A percentile compares a stretch with the other conserved stretches of the same genome.
phyloP scores from a whole-genome alignment of 2,113 vertebrate genomes.

The Seriola aureovittata region DNA sequence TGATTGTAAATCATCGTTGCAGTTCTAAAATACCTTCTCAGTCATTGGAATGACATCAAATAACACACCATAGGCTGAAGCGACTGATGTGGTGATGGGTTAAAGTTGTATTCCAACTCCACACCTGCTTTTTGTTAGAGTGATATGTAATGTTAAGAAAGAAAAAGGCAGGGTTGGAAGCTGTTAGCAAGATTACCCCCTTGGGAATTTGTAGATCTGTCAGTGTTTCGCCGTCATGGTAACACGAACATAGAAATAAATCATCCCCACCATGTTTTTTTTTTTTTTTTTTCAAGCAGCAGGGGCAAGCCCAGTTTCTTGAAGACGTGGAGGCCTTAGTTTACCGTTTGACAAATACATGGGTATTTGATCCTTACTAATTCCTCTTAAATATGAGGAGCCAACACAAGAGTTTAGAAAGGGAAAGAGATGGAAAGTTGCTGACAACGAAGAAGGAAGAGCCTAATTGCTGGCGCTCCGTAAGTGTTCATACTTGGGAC shows the following conservation, averaged over 20 bases:
- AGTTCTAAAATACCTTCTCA: constrained; percentile 71
- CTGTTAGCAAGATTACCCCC: constrained; percentile 73
- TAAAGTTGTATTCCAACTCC: constrained; percentile 61
- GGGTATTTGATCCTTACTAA: constrained; percentile 40
- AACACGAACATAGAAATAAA: constrained; percentile 66
- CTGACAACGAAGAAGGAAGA: constrained; percentile 21
- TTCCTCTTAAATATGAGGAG: constrained; percentile 44
- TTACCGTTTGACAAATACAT: constrained; percentile 39
- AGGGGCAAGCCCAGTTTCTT: constrained; percentile 23
- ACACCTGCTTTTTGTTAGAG: constrained; percentile 81
- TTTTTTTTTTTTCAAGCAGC: constrained; percentile 45
- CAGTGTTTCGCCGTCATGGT: constrained; percentile 72
- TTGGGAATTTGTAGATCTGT: constrained; percentile 60
- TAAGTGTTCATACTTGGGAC: not conserved
- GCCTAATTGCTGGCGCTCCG: constrained; percentile 18
- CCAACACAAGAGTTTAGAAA: constrained; percentile 27
- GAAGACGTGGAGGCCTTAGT: constrained; percentile 18
- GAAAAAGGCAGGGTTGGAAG: constrained; percentile 68
- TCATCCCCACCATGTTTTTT: constrained; percentile 15
- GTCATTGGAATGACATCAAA: constrained; percentile 77
- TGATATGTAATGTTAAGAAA: constrained; percentile 72
- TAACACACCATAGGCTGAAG: constrained; percentile 57
- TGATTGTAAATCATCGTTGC: constrained; percentile 77
- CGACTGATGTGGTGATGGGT: constrained; percentile 64
- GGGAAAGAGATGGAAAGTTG: constrained; percentile 30